These are phyloP conservation scores for Ranitomeya variabilis DNA, from an alignment of 2,113 vertebrate genomes.

Conservation along the genomic window DNA sequence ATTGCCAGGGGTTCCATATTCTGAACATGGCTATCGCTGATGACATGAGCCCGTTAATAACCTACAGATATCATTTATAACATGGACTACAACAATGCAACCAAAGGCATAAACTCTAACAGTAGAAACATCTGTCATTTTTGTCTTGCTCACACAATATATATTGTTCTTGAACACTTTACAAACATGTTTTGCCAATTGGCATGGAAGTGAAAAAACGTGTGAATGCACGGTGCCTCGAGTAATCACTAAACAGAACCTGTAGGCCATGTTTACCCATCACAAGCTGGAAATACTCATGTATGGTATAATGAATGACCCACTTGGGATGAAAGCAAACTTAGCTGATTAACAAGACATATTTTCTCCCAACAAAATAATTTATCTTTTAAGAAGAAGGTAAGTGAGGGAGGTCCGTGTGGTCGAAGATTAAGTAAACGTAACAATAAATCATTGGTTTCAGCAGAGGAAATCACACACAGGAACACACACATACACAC, in stretches of 20 bases:
- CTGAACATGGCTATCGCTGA: no score
- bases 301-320: background rate
- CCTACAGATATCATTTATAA: background rate
- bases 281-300: background rate
- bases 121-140: background rate
- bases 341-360: background rate
- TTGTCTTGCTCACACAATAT: background rate
- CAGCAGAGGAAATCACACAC: background rate
- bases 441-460: background rate
- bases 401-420: background rate
- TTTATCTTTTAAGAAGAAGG: background rate
- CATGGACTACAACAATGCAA: background rate
- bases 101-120: background rate
- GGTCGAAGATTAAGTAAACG: background rate
- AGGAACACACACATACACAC: conserved; percentile 1
- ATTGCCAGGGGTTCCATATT: no score
- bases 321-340: background rate
- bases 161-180: background rate
- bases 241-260: background rate
- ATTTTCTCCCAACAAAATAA: conserved; percentile 1
- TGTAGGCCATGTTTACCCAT: background rate
- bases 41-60: background rate
- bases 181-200: background rate
- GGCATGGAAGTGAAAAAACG: background rate
- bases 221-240: background rate